Base-by-base conservation (phyloP, 2,888 invertebrate species). In the Microplitis manilae region DNA sequence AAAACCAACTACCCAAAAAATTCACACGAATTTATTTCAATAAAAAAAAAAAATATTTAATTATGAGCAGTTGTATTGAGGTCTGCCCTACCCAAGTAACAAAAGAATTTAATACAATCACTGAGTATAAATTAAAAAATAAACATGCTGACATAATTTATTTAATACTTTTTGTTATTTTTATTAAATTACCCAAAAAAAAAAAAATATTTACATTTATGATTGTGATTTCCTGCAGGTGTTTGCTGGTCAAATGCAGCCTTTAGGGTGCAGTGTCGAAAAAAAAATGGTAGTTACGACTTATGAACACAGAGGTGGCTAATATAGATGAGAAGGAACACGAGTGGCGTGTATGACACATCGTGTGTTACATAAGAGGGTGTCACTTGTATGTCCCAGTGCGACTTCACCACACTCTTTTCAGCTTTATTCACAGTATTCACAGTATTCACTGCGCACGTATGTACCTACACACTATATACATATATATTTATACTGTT, bases 201-300 rank as follows among this genome's bases (percentile, higher is more conserved):
- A 89, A 88, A 89, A 88, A 87, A 89, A 89, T 88, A 90, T 90
- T 90, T 89, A 88, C 89, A 88, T 88, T 88, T 82, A 83, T 86
- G 87, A 88, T 87, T 85, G 89, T 88, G 89, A 89, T 90, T 90
- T 90, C 89, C 89, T 90, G 89, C 89, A 89, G 89, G 89, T 90
- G 89, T 85, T 84, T 81, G 64, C 15, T 9, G 64, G 62, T 79
- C 60, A 68, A 41, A 20, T 15, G 67, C 61, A 68, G 59, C 64
- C 68, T 64, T 65, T 64, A 67, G 65, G 41, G 72, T 73, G 62
- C 30, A 71, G 69, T 61, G 72, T 71, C 76, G 76, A 70, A 41
- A 77, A 39, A 77, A 76, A 78, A 80, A 78, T 81, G 77, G 83
- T 77, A 61, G 73, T 68, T 76, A 79, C 85, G 85, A 84, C 86